Base-by-base conservation (phyloP, 2,113 vertebrate genomes). In the Cnemophilus loriae region DNA sequence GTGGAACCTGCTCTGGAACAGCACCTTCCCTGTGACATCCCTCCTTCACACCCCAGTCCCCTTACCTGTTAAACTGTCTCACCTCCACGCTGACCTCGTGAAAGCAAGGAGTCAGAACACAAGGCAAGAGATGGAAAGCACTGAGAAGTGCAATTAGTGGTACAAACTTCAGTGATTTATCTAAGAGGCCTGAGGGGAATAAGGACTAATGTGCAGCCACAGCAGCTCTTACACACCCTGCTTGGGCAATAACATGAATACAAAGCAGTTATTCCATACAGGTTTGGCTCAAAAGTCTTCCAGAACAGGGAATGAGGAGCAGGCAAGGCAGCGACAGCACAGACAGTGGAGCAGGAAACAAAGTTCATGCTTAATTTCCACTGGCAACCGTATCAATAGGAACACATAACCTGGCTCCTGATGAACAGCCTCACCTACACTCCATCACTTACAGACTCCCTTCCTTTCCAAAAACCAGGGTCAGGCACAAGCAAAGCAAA, bases 1-100 rank as follows among this genome's bases (percentile, higher is more conserved):
- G n/a, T 24, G 46, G 46, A 15, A 63, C 16, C 16, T 5, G 3
- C 17, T 26, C 70, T n/a, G 33, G 35, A 76, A 33, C 28, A 59
- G 53, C 52, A 24, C 6, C 41, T 27, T 44, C 12, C 32, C 78
- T 26, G 35, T 24, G 55, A 44, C 79, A 32, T 15, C 39, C 10
- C 47, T 82, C 52, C 74, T 19, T 11, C 15, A 33, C 3, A 3
- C 6, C 28, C 39, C 69, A 24, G 28, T 4, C 30, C 46, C 65
- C 44, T 60, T 12, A 21, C 55, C 44, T 19, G 28, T 19, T 33
- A 26, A 49, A 32, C 0, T 20, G 21, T 4, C 57, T 56, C 55
- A 13, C 12, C 7, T 5, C 35, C 69, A 6, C 0, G 11, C 77
- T 56, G 26, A 57, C 23, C 55, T 84, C 10, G 0, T 4, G 53